Evolutionary conservation across 2,113 vertebrate genomes (phyloP).

Genomic region (Chamaetylas fuelleborni): DNA sequence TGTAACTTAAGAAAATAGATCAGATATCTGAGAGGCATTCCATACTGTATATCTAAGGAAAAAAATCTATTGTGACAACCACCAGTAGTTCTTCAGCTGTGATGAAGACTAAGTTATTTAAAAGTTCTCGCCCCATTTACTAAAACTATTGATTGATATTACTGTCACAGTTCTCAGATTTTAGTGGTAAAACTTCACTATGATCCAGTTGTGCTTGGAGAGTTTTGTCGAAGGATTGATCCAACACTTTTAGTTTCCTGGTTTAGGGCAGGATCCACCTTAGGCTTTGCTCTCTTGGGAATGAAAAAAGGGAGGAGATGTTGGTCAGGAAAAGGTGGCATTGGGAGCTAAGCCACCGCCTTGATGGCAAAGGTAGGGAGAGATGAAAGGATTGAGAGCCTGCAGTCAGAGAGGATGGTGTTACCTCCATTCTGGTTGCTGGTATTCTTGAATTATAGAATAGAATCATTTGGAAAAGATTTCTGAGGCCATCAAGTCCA

Average conservation of each 20-base stretch:
- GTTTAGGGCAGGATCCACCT: background rate
- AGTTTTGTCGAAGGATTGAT: background rate
- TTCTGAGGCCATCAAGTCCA: background rate
- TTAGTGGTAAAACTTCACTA: background rate
- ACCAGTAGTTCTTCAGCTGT: background rate
- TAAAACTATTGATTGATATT: background rate
- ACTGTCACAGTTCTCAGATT: background rate
- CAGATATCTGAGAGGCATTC: background rate
- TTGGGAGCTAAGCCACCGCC: background rate
- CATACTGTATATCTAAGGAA: background rate
- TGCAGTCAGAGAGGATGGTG: fast-evolving
- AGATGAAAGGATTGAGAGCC: background rate
- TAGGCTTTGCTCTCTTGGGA: background rate
- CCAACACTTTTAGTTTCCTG: background rate
- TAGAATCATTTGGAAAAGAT: background rate
- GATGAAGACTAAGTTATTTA: background rate
- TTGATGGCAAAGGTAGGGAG: background rate
- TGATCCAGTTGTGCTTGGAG: background rate
- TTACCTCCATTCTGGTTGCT: background rate
- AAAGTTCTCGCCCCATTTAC: background rate
- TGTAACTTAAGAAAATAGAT: background rate
- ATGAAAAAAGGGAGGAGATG: background rate
- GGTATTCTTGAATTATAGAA: background rate
- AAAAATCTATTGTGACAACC: background rate
- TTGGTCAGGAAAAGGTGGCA: background rate